Conservation (phyloP, 2,888 invertebrate species). For the Trissolcus japonicus region DNA sequence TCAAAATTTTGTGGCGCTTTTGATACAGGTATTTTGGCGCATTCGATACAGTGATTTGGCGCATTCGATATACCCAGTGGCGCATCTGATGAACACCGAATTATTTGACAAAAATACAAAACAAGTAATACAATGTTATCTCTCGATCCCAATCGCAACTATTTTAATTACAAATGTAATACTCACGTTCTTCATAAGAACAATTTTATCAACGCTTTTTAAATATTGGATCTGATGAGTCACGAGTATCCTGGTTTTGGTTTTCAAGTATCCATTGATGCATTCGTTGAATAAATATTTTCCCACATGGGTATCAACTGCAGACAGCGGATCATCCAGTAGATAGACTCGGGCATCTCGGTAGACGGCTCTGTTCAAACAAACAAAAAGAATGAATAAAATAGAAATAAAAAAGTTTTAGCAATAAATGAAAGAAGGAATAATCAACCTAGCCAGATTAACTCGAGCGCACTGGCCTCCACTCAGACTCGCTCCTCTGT, state of each 20-base stretch:
- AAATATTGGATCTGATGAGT: slow-evolving; percentile 91
- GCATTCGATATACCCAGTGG: too few relatives aligned
- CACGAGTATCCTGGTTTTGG: slow-evolving; percentile 85
- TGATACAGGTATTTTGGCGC: too few relatives aligned
- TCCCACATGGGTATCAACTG: slow-evolving; percentile 87
- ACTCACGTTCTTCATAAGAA: slow-evolving; percentile 83
- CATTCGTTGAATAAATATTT: slow-evolving; percentile 86
- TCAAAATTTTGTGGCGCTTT: too few relatives aligned
- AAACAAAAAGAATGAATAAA: slow-evolving; percentile 6
- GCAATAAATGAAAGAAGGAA: not conserved
- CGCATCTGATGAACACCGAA: too few relatives aligned
- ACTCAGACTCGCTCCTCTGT: slow-evolving; percentile 83
- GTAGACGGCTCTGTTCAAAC: slow-evolving; percentile 81
- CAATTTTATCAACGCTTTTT: slow-evolving; percentile 81
- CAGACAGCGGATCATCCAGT: slow-evolving; percentile 88
- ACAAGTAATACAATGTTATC: not conserved
- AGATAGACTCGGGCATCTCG: slow-evolving; percentile 86
- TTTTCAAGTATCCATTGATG: slow-evolving; percentile 80
- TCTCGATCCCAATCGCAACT: too few relatives aligned
- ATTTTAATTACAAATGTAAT: slow-evolving; percentile 14
- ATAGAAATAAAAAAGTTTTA: not conserved
- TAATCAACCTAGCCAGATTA: slow-evolving; percentile 80
- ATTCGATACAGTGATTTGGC: too few relatives aligned
- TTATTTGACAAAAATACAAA: not conserved
- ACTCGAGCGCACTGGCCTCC: slow-evolving; percentile 87